These are phyloP conservation scores for Syrphus vitripennis DNA, from an alignment of 2,888 invertebrate genomes.

Conservation along the genomic window DNA sequence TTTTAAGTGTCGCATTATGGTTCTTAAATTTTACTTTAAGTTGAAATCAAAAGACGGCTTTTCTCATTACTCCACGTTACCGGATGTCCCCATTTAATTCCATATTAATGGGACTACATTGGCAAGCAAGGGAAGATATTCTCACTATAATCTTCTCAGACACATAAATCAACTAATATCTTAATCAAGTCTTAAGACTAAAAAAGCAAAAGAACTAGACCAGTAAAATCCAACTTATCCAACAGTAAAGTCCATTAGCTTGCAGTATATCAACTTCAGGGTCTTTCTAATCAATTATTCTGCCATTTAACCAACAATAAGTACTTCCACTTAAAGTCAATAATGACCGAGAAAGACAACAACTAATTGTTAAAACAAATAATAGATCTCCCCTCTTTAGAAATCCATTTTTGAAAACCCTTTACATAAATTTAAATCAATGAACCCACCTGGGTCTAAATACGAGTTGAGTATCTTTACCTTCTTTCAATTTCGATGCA, in stretches of 20 bases:
- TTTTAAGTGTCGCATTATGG: too few species aligned
- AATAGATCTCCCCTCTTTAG: background rate
- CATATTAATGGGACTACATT: too few species aligned
- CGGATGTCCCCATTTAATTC: too few species aligned
- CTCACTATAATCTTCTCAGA: too few species aligned
- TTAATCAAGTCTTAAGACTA: background rate
- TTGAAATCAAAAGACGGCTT: too few species aligned
- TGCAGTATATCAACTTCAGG: background rate
- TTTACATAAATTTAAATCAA: slow-evolving; percentile 6
- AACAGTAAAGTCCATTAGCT: background rate
- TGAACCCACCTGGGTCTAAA: background rate
- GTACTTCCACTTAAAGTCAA: slow-evolving; percentile 5
- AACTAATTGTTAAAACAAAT: slow-evolving; percentile 19
- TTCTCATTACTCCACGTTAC: too few species aligned
- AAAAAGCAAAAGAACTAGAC: background rate
- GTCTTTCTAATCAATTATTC: background rate
- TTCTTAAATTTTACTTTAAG: too few species aligned
- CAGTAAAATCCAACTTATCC: background rate
- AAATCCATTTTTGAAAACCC: background rate
- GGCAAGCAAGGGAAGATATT: too few species aligned
- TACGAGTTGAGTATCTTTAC: background rate
- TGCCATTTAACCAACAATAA: slow-evolving; percentile 20
- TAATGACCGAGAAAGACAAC: background rate
- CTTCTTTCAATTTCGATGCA: background rate
- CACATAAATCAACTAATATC: background rate